A percentile compares a stretch with the other conserved stretches of the same genome.
Conservation (phyloP, 2,113 vertebrate species). For the Gobiocypris rarus region DNA sequence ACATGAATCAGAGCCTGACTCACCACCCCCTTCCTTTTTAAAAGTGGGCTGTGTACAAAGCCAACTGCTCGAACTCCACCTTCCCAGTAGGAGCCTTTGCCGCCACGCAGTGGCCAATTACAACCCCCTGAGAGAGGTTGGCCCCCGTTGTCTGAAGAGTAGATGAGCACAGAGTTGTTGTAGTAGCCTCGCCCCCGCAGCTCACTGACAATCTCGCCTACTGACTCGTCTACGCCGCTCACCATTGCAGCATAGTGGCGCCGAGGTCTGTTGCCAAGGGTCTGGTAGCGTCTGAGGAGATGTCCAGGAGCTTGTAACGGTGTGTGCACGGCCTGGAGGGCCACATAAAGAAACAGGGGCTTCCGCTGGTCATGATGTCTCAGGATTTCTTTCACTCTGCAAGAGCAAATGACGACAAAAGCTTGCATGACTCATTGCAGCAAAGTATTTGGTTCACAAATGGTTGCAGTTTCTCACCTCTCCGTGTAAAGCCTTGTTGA, state of each 20-base stretch:
- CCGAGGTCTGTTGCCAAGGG: constrained; percentile 82
- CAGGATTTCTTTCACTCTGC: constrained; percentile 85
- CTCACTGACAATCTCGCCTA: constrained; percentile 83
- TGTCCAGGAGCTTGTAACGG: constrained; percentile 85
- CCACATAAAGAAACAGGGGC: constrained; percentile 89
- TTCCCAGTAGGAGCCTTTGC: constrained; percentile 95
- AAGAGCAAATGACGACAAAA: not conserved
- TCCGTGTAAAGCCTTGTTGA: constrained; percentile 92
- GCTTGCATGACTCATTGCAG: not conserved
- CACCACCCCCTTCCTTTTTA: constrained; percentile 83
- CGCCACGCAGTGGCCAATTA: constrained; percentile 92
- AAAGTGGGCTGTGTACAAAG: constrained; percentile 90
- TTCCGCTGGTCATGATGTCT: constrained; percentile 79
- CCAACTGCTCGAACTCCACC: constrained; percentile 89
- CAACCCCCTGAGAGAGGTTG: constrained; percentile 88
- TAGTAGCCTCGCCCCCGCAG: constrained; percentile 83
- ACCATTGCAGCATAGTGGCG: constrained; percentile 90
- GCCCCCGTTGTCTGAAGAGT: constrained; percentile 92
- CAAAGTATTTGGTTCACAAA: constrained; percentile 7
- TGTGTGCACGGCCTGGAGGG: constrained; percentile 89
- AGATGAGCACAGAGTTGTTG: constrained; percentile 86
- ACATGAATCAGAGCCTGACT: constrained; percentile 89
- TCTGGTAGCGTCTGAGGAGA: constrained; percentile 84
- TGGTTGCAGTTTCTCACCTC: constrained; percentile 61
- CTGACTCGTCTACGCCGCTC: constrained; percentile 87